Evolutionary conservation across 2,888 invertebrate species (phyloP), one percentile per base, ranked within the genome.

Genomic region (Branchipolynoe longqiensis): DNA sequence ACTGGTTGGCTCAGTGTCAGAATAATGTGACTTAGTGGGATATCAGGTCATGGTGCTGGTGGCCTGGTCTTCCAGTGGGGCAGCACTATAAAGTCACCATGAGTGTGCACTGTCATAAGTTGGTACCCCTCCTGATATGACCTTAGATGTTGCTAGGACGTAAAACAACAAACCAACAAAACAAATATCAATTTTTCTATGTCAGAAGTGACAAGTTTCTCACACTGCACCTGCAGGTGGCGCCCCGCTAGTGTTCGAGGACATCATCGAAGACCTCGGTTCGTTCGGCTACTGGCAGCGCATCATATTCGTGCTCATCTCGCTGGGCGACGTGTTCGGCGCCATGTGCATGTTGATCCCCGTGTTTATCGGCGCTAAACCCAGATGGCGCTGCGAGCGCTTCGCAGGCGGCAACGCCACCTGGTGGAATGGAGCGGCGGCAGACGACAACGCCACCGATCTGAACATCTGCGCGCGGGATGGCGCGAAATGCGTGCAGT

Each of bases 271-370:
- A 6, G 18, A 36, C 8, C 40, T 87, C 25, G 87, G 87, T 1
- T 59, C 38, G n/a, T 87, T 87, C 54, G 87, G 87, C 6, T 69
- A 82, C 58, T 87, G 86, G 86, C 87, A 87, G 84, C 25, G 84
- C 22, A 64, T 87, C 28, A 84, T 86, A 2, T 86, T 86, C 69
- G 25, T 86, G 6, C 40, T 86, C n/a, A 85, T 87, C 8, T 82
- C 40, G n/a, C 31, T 54, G 12, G 82, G 85, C 0, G 87, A 87
- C 48, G 40, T 87, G 18, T 81, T 86, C 28, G 85, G 85, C 18
- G 87, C 86, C 12, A 78, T 86, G 25, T 54, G 83, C n/a, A 83
- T 87, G 83, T n/a, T 87, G 28, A 28, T 82, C 18, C 86, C 86
- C 3, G 86, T 87, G 58, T 85, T 87, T 59, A 85, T 59, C 36